Evolutionary conservation across 37 sponge, comb jelly and placozoan genomes (phyloP).

Genomic region (Tethya wilhelma): DNA sequence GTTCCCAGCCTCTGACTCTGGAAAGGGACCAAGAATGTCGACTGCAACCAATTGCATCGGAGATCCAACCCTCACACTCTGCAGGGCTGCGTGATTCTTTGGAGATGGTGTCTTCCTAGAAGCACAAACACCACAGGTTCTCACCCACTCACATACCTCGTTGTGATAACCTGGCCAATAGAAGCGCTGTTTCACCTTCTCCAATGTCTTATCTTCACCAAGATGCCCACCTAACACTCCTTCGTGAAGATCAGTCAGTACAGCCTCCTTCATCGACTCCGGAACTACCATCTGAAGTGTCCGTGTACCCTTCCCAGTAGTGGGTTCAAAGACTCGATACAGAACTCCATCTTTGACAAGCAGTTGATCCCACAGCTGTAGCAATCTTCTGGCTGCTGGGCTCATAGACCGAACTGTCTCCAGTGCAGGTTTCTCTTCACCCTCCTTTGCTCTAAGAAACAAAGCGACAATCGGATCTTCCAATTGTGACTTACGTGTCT

Average conservation of each 20-base stretch:
- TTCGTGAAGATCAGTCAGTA: neutral
- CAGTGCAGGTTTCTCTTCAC: neutral
- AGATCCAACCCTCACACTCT: slow-evolving; percentile 4
- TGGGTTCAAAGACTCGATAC: neutral
- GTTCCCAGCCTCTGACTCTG: neutral
- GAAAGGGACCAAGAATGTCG: slow-evolving; percentile 35
- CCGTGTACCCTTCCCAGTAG: too few species aligned
- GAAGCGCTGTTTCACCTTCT: slow-evolving; percentile 11
- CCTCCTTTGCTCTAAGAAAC: neutral
- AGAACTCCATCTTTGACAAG: neutral
- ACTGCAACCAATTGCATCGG: slow-evolving; percentile 18
- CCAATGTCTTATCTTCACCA: slow-evolving; percentile 22
- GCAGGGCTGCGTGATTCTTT: slow-evolving; percentile 12
- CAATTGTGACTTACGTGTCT: neutral
- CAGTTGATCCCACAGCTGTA: slow-evolving; percentile 15
- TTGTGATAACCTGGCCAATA: slow-evolving; percentile 40
- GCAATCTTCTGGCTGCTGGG: neutral
- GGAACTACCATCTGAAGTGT: too few species aligned
- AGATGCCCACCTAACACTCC: slow-evolving; percentile 6
- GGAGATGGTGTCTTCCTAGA: slow-evolving; percentile 7
- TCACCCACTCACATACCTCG: slow-evolving; percentile 7
- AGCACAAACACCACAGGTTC: slow-evolving; percentile 22
- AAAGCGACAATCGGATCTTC: neutral
- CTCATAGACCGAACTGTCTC: neutral
- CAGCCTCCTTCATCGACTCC: neutral